Percentiles rank a stretch among this genome's conserved stretches.
Evolutionary conservation across 2,888 invertebrate genomes (phyloP).

Genomic region (Xestoiulus laeticollis): DNA sequence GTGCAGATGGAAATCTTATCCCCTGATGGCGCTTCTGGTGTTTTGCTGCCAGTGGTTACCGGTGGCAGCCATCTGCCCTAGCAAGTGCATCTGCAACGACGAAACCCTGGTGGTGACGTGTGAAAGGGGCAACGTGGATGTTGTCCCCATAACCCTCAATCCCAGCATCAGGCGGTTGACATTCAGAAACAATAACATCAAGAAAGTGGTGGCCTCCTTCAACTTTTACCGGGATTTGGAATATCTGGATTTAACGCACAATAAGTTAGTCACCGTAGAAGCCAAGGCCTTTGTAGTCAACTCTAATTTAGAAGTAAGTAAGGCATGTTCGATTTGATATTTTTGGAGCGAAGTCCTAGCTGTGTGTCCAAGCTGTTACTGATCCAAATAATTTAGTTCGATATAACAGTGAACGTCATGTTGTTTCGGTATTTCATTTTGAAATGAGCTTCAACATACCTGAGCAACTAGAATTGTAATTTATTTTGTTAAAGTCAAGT

Average conservation of each 20-base stretch:
- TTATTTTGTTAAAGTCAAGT: too few species aligned
- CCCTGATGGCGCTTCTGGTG: neutral
- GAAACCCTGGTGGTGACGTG: constrained; percentile 81
- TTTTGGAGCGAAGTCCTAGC: neutral
- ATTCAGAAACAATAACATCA: constrained; percentile 84
- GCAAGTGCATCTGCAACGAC: constrained; percentile 83
- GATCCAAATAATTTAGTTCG: too few species aligned
- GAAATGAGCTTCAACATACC: too few species aligned
- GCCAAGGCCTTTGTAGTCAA: constrained; percentile 83
- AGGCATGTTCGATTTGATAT: neutral
- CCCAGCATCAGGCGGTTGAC: constrained; percentile 74
- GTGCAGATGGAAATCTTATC: neutral
- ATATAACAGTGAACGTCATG: too few species aligned
- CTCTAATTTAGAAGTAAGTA: constrained; percentile 72
- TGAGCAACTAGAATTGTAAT: too few species aligned
- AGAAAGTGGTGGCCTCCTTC: constrained; percentile 79
- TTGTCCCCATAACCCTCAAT: constrained; percentile 88
- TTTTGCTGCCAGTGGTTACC: neutral
- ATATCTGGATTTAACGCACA: constrained; percentile 82
- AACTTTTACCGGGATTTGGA: constrained; percentile 82
- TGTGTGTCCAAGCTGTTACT: too few species aligned
- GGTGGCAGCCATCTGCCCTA: constrained; percentile 76
- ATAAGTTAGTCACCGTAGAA: constrained; percentile 81
- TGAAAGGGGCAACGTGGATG: constrained; percentile 77
- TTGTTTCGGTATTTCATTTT: too few species aligned